These are phyloP conservation scores for Autographa pulchrina DNA, from an alignment of 2,888 invertebrate species.

Conservation along the genomic window DNA sequence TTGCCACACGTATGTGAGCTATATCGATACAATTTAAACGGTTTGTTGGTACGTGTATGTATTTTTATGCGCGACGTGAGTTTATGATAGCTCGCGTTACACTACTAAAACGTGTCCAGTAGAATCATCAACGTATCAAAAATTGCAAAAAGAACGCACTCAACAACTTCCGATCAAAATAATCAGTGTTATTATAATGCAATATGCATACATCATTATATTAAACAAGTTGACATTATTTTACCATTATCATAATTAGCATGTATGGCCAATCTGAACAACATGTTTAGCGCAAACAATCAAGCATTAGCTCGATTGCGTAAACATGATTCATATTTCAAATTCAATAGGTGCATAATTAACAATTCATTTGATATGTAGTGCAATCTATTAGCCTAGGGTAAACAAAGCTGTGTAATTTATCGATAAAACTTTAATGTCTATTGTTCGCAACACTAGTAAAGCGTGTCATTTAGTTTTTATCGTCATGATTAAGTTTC, in stretches of 20 bases:
- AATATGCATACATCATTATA: background rate
- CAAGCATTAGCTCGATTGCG: slow-evolving; percentile 33
- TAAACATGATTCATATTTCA: slow-evolving; percentile 49
- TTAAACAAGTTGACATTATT: slow-evolving; percentile 11
- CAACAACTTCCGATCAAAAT: background rate
- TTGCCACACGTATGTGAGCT: slow-evolving; percentile 52
- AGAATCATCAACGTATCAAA: background rate
- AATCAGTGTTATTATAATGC: background rate
- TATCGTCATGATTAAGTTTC: slow-evolving; percentile 72
- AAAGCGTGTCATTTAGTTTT: slow-evolving; percentile 75
- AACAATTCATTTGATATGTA: slow-evolving; percentile 46
- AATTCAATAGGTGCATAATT: slow-evolving; percentile 42
- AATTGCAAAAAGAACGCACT: background rate
- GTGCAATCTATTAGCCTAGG: slow-evolving; percentile 35
- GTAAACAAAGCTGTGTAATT: slow-evolving; percentile 36
- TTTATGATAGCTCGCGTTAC: slow-evolving; percentile 22
- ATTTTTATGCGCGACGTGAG: slow-evolving; percentile 50
- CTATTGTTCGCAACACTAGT: slow-evolving; percentile 64
- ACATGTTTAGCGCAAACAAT: slow-evolving; percentile 42
- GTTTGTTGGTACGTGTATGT: slow-evolving; percentile 45
- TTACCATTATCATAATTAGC: slow-evolving; percentile 23
- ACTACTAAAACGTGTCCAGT: slow-evolving; percentile 29
- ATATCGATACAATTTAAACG: slow-evolving; percentile 60
- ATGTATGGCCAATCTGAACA: slow-evolving; percentile 22
- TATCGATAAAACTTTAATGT: slow-evolving; percentile 63